phyloP scores from a whole-genome alignment of 1,140 invertebrate species.

The Portunus trituberculatus region DNA sequence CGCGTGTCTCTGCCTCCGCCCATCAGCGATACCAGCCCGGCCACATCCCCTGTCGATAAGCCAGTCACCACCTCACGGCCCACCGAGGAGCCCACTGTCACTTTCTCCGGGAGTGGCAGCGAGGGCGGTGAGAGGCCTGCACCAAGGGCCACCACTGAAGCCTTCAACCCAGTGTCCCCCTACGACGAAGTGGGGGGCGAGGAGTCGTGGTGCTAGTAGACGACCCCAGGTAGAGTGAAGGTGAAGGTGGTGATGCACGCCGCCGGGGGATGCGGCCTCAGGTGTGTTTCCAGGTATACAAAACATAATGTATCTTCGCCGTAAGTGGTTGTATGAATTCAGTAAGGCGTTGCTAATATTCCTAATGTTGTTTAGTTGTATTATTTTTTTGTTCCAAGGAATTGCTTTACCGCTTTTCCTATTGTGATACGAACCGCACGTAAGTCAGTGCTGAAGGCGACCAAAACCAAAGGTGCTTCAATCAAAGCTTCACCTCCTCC shows the following conservation, averaged over 20 bases:
- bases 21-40: background rate
- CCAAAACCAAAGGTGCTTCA: conserved; percentile 64
- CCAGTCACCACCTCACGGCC: conserved; percentile 23
- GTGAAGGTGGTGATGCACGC: background rate
- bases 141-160: conserved; percentile 22
- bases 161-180: conserved; percentile 65
- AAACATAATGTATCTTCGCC: background rate
- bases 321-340: background rate
- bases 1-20: conserved; percentile 35
- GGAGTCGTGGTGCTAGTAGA: conserved; percentile 75
- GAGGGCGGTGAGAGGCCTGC: conserved; percentile 3
- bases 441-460: conserved; percentile 2
- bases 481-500: conserved; percentile 33
- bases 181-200: conserved; percentile 30
- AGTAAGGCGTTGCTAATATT: background rate
- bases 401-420: background rate
- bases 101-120: conserved; percentile 41
- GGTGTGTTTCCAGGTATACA: conserved; percentile 11
- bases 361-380: conserved; percentile 2
- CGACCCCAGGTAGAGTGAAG: background rate
- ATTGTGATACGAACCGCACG: conserved; percentile 1
- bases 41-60: conserved; percentile 8
- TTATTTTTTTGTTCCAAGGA: conserved; percentile 31
- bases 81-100: conserved; percentile 18
- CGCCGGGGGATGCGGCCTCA: background rate